A percentile compares a stretch with the other conserved stretches of the same genome.
Conservation (phyloP, 2,113 vertebrate genomes). For the Platysteira castanea region DNA sequence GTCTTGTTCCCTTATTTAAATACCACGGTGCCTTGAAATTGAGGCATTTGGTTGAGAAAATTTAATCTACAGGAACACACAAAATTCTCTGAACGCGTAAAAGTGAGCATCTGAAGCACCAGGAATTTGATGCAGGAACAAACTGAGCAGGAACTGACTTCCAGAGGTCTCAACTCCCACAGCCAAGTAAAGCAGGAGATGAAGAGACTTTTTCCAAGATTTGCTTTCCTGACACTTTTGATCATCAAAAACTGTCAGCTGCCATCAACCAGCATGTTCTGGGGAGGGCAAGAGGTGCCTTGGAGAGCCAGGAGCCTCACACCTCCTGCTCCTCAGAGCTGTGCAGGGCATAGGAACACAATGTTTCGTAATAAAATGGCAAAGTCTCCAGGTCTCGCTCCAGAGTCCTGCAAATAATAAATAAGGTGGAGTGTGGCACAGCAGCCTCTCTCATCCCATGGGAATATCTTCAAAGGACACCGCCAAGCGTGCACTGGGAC, state of each 20-base stretch:
- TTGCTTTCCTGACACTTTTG: background rate
- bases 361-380: background rate
- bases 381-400: background rate
- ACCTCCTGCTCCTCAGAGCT: background rate
- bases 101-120: background rate
- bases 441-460: background rate
- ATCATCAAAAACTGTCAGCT: background rate
- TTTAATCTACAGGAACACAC: background rate
- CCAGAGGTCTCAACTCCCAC: background rate
- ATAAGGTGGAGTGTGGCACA: background rate
- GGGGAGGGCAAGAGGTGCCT: background rate
- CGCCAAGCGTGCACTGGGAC: background rate
- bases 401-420: background rate
- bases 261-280: background rate
- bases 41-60: background rate
- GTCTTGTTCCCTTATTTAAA: background rate
- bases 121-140: background rate
- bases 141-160: background rate
- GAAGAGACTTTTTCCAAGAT: background rate
- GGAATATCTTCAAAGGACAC: background rate
- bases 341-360: background rate
- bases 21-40: background rate
- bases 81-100: background rate
- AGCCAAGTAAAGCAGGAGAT: background rate
- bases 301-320: background rate